These are phyloP conservation scores for Maniola hyperantus DNA, from an alignment of 2,888 invertebrate genomes.

Conservation along the genomic window DNA sequence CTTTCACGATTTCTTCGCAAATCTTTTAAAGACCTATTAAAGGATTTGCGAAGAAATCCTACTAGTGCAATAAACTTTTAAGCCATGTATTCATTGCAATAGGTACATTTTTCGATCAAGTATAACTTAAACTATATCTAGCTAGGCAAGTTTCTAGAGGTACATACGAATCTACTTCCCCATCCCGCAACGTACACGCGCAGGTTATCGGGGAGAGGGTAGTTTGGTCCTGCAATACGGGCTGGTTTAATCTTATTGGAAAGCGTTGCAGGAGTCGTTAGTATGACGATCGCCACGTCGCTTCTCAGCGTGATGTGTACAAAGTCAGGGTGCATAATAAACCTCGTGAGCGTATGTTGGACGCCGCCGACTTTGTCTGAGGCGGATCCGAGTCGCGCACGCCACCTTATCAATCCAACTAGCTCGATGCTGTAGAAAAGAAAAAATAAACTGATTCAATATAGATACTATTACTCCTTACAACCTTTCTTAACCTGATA, in stretches of 20 bases:
- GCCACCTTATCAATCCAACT: constrained; percentile 44
- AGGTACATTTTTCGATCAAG: no score
- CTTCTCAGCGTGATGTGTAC: constrained; percentile 30
- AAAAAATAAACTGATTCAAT: neutral
- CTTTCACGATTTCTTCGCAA: no score
- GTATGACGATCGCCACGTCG: constrained; percentile 47
- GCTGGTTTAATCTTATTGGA: constrained; percentile 42
- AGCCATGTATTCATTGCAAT: no score
- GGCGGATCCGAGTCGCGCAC: constrained; percentile 47
- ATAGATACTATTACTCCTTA: no score
- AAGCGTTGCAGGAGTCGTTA: constrained; percentile 38
- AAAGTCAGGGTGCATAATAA: constrained; percentile 42
- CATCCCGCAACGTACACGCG: constrained; percentile 51
- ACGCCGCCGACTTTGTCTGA: constrained; percentile 41
- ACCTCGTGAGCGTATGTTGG: constrained; percentile 31
- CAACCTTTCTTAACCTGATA: no score
- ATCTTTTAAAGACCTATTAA: no score
- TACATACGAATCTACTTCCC: constrained; percentile 52
- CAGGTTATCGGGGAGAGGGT: constrained; percentile 44
- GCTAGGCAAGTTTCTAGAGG: no score
- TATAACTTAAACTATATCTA: no score
- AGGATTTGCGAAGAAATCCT: no score
- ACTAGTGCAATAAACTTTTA: no score
- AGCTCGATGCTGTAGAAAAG: neutral
- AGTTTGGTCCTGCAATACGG: constrained; percentile 47